Evolutionary conservation across 2,797 vertebrate genomes (phyloP).

Genomic region (Schizothorax lantsangensis): DNA sequence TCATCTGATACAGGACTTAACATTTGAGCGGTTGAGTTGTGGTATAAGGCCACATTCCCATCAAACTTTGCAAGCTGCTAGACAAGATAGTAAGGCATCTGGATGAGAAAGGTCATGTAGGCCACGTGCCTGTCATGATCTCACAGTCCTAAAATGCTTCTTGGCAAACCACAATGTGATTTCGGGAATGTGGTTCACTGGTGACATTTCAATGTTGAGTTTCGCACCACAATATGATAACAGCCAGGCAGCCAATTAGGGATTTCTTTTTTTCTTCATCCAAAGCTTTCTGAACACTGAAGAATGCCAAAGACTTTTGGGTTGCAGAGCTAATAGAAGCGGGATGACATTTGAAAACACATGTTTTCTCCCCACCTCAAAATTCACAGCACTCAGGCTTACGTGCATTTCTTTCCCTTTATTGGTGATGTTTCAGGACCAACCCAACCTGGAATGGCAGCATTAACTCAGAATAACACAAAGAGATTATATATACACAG

Average conservation of each 20-base stretch:
- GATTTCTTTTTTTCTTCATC: conserved; percentile 52
- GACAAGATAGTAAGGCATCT: not conserved
- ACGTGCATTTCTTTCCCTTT: not conserved
- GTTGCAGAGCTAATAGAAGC: conserved; percentile 15
- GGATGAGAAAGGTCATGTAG: conserved; percentile 22
- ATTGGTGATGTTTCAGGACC: conserved; percentile 15
- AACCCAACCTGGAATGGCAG: not conserved
- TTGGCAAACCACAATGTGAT: conserved; percentile 54
- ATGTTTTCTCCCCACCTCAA: not conserved
- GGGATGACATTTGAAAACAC: conserved; percentile 42
- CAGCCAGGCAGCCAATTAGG: conserved; percentile 70
- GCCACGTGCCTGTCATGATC: not conserved
- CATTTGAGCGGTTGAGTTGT: not conserved
- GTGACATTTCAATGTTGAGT: conserved; percentile 76
- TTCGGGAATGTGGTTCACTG: conserved; percentile 50
- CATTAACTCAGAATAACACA: conserved; percentile 23
- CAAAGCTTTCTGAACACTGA: conserved; percentile 45
- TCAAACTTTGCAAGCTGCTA: conserved; percentile 17
- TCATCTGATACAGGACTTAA: conserved; percentile 8
- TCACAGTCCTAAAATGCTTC: conserved; percentile 7
- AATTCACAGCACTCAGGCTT: not conserved
- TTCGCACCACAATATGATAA: conserved; percentile 65
- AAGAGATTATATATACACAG: not conserved
- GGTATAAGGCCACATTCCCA: not conserved
- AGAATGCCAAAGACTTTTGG: conserved; percentile 60